Evolutionary conservation across 2,888 invertebrate species (phyloP), one percentile per base, ranked within the genome.

Genomic region (Nomada ferruginata): DNA sequence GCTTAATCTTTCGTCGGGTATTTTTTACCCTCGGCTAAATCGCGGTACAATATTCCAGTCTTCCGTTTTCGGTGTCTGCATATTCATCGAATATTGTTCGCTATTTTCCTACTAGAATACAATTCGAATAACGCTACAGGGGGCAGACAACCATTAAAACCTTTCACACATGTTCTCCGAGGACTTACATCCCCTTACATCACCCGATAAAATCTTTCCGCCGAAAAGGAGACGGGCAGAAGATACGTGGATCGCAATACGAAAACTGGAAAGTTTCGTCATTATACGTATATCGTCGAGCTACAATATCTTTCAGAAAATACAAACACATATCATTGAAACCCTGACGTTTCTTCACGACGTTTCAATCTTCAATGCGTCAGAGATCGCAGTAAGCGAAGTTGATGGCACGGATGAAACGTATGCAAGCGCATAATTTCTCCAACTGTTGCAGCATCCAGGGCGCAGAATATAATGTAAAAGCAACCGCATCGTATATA

Each of bases 1-100:
- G 81, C 68, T 26, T 69, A 66, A 42, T 47, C 36, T 61, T 79
- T 70, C 50, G 61, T 47, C 23, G 29, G 36, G 71, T 15, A 53
- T 76, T 91, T 87, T 85, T 86, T 85, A 76, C 74, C 66, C 70
- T 65, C 63, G 59, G 42, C 65, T 80, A 65, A 61, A 83, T 80
- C 79, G 29, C 57, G 36, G 53, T 70, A 52, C 70, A 59, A 78
- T 70, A 29, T 59, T 66, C 55, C 47, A 36, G 64, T 72, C 70
- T 44, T 63, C 42, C 42, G 10, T 64, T 76, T 68, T 65, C 60
- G 36, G 61, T 36, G 23, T 82, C 81, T 84, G 82, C 81, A 87
- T 85, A 79, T 68, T 74, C 26, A 66, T 36, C 66, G 20, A 23
- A 29, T 73, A 52, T 2, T 50, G 5, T 18, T 47, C 9, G 18